Evolutionary conservation across 2,113 vertebrate species (phyloP).

Genomic region (Cichladusa arquata): DNA sequence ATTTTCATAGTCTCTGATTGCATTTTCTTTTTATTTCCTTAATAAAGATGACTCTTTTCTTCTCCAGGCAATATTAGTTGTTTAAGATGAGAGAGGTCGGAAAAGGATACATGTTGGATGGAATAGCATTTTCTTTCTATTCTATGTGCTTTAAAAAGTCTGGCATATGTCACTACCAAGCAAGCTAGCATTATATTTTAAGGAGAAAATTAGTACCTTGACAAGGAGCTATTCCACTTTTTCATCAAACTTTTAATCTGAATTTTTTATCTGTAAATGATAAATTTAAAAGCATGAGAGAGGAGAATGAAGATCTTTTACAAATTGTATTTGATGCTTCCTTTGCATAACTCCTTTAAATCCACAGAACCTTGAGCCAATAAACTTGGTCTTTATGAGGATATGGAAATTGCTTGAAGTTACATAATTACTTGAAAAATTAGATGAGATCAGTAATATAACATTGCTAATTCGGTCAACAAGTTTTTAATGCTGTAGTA

Average conservation of each 20-base stretch:
- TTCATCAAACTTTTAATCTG: background rate
- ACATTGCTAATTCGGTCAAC: background rate
- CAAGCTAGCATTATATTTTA: background rate
- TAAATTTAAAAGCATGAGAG: background rate
- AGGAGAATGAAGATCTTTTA: background rate
- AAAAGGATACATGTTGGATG: conserved; percentile 64
- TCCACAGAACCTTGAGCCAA: background rate
- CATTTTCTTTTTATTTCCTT: background rate
- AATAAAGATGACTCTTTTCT: background rate
- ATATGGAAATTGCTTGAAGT: background rate
- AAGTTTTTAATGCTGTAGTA: background rate
- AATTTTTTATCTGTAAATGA: background rate
- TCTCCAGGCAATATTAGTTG: conserved; percentile 57
- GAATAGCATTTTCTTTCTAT: conserved; percentile 41
- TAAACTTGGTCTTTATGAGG: background rate
- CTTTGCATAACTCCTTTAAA: background rate
- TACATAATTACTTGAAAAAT: background rate
- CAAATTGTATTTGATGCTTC: background rate
- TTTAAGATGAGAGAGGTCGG: conserved; percentile 75
- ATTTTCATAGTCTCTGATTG: background rate
- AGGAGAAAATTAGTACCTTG: background rate
- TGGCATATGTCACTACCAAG: background rate
- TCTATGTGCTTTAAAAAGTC: background rate
- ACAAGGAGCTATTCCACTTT: background rate
- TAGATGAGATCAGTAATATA: background rate